These are phyloP conservation scores for Nothoprocta perdicaria DNA, from an alignment of 2,113 vertebrate species.

Conservation along the genomic window DNA sequence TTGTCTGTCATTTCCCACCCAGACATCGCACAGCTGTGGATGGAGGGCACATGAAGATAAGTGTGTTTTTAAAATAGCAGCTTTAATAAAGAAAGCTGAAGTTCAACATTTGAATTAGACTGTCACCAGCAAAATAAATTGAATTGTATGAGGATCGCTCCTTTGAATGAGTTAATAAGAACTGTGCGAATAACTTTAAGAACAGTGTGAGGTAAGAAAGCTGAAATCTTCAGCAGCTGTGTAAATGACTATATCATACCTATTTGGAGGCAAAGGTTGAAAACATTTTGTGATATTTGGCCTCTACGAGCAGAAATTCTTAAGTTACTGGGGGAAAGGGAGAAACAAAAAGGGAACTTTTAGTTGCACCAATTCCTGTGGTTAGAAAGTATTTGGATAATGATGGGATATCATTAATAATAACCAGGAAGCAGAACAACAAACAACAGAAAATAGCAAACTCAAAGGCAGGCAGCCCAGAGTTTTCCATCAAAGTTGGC, in stretches of 20 bases:
- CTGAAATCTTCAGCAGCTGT: background rate
- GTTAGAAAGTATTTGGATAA: conserved; percentile 63
- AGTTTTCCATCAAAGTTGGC: conserved; percentile 34
- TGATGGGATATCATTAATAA: conserved; percentile 48
- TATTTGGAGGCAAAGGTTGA: background rate
- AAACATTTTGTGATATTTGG: conserved; percentile 15
- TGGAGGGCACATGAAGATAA: conserved; percentile 17
- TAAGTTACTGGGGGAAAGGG: background rate
- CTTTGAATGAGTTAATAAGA: background rate
- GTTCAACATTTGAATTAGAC: background rate
- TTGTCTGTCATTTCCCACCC: background rate
- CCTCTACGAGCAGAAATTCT: background rate
- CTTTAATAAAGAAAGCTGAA: conserved; percentile 10
- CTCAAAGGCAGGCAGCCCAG: conserved; percentile 7
- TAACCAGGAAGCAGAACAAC: conserved; percentile 52
- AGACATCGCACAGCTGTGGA: background rate
- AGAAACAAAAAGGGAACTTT: background rate
- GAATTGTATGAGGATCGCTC: background rate
- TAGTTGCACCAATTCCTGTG: conserved; percentile 53
- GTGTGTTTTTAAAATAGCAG: background rate
- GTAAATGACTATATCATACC: background rate
- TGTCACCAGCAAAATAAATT: background rate
- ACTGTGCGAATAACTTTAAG: background rate
- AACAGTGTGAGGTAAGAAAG: background rate
- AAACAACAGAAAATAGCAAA: conserved; percentile 48